phyloP scores from a whole-genome alignment of 2,888 invertebrate species.

The Gnatocerus cornutus region DNA sequence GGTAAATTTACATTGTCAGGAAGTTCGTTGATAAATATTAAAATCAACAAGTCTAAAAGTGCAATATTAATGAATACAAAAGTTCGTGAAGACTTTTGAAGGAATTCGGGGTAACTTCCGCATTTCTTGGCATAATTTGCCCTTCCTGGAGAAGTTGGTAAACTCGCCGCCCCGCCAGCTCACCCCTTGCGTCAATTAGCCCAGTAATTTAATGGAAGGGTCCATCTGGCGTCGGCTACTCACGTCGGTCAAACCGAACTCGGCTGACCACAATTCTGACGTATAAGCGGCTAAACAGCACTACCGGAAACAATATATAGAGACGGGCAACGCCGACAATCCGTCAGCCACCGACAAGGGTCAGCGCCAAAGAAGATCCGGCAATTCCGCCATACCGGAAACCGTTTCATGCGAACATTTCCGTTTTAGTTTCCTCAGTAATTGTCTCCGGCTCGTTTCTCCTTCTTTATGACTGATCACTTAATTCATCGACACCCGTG shows the following conservation, averaged over 20 bases:
- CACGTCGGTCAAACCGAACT: conserved; percentile 37
- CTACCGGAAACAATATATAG: conserved; percentile 42
- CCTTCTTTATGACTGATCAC: conserved; percentile 28
- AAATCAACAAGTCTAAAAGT: background rate
- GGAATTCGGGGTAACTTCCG: background rate
- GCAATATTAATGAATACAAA: background rate
- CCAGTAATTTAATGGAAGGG: conserved; percentile 37
- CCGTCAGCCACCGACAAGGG: conserved; percentile 46
- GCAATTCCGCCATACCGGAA: conserved; percentile 45
- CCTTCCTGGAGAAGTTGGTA: too few relatives aligned
- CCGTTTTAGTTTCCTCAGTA: conserved; percentile 52
- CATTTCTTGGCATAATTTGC: background rate
- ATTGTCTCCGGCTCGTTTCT: conserved; percentile 46
- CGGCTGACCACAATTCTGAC: conserved; percentile 42
- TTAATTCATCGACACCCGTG: background rate
- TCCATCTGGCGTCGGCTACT: conserved; percentile 38
- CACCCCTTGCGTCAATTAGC: conserved; percentile 22
- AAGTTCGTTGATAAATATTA: background rate
- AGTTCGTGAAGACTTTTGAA: background rate
- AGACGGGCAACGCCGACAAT: conserved; percentile 28
- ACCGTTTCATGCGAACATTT: conserved; percentile 47
- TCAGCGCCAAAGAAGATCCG: conserved; percentile 42
- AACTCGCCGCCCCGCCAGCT: background rate
- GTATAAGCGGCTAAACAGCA: conserved; percentile 30
- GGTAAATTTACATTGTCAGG: background rate